phyloP scores from a whole-genome alignment of 1,140 invertebrate species.

The Drosophila sp. region DNA sequence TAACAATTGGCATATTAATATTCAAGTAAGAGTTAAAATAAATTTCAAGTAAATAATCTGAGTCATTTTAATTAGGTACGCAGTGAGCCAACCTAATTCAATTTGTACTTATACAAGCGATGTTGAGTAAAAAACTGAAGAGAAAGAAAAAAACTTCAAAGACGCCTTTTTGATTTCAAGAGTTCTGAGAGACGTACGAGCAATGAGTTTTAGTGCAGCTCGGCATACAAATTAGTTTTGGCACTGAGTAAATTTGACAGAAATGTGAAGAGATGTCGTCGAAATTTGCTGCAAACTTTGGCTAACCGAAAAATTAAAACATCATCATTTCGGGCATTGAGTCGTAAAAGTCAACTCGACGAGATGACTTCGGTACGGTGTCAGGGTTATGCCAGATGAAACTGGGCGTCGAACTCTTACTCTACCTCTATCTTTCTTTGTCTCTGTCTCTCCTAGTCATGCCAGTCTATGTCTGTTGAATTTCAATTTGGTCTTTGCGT shows the following conservation, averaged over 20 bases:
- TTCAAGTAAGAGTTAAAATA: conserved; percentile 53
- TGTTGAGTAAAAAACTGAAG: conserved; percentile 14
- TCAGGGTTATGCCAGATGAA: conserved; percentile 4
- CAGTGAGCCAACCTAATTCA: conserved; percentile 61
- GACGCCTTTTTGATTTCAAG: conserved; percentile 61
- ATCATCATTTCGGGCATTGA: conserved; percentile 80
- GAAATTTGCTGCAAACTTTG: conserved; percentile 67
- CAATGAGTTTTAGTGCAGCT: conserved; percentile 61
- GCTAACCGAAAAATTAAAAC: conserved; percentile 83
- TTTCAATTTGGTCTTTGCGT: conserved; percentile 66
- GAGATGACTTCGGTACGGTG: conserved; percentile 40
- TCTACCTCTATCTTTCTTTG: no score
- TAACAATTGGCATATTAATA: neutral
- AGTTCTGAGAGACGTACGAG: conserved; percentile 46
- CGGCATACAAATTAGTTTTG: conserved; percentile 78
- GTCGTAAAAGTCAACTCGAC: conserved; percentile 68
- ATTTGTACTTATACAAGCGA: conserved; percentile 47
- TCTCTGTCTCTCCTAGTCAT: conserved; percentile 48
- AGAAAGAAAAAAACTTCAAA: conserved; percentile 59
- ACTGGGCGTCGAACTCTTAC: conserved; percentile 16
- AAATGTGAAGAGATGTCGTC: conserved; percentile 51
- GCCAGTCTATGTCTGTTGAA: conserved; percentile 63
- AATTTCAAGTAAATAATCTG: conserved; percentile 72
- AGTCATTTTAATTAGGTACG: conserved; percentile 75
- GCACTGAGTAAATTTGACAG: conserved; percentile 38